Evolutionary conservation across 2,888 invertebrate genomes (phyloP).

Genomic region (Oligia fasciuncula): DNA sequence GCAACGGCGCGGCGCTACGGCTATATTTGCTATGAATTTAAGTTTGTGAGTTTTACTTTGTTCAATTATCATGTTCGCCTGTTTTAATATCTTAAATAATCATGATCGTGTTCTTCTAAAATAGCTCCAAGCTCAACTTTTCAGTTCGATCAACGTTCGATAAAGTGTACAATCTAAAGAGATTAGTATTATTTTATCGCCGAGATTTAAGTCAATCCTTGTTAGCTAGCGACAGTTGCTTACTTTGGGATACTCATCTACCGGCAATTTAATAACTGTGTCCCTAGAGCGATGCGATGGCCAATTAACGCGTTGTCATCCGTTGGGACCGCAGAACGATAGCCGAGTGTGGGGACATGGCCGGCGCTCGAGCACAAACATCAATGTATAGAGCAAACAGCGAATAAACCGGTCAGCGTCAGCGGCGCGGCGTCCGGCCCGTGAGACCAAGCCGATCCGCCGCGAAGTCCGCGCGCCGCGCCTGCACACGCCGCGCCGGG

Average conservation of each 20-base stretch:
- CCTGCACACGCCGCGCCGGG: background rate
- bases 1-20: background rate
- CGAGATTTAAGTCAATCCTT: slow-evolving; percentile 5
- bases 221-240: background rate
- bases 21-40: slow-evolving; percentile 10
- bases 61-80: background rate
- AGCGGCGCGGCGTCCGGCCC: background rate
- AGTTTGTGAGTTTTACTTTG: background rate
- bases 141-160: slow-evolving; percentile 19
- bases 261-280: slow-evolving; percentile 28
- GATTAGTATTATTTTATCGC: slow-evolving; percentile 20
- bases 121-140: slow-evolving; percentile 8
- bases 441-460: background rate
- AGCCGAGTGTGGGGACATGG: slow-evolving; percentile 2
- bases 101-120: background rate
- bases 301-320: slow-evolving; percentile 54
- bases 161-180: slow-evolving; percentile 8
- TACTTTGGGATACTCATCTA: background rate
- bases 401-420: slow-evolving; percentile 17
- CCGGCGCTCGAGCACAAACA: slow-evolving; percentile 10
- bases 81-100: background rate
- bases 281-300: slow-evolving; percentile 27
- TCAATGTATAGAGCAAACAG: slow-evolving; percentile 26
- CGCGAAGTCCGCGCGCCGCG: background rate
- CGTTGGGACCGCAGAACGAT: slow-evolving; percentile 26